Conservation (phyloP, 2,113 vertebrate genomes). For the Pachycephala philippinensis region DNA sequence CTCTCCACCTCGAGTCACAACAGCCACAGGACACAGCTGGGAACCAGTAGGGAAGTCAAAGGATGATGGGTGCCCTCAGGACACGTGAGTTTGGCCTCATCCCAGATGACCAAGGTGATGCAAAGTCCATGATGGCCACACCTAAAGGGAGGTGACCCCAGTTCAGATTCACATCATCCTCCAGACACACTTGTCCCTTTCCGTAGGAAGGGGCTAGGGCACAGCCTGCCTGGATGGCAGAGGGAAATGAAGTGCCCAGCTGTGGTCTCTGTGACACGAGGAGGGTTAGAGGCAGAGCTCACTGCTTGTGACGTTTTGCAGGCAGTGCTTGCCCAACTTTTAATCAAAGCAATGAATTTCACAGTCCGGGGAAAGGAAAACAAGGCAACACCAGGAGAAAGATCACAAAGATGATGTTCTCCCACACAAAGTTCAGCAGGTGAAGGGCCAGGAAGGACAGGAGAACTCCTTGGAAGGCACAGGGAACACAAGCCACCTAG, state of each 20-base stretch:
- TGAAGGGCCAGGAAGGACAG: neutral
- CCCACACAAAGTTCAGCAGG: neutral
- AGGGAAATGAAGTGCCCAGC: neutral
- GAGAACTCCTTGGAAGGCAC: neutral
- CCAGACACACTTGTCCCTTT: neutral
- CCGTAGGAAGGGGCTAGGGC: neutral
- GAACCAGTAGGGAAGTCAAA: neutral
- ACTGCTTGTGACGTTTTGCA: neutral
- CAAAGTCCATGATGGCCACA: neutral
- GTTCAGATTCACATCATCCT: neutral
- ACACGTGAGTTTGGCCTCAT: rapidly evolving
- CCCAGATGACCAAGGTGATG: neutral
- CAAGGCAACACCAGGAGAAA: neutral
- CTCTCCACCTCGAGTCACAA: neutral
- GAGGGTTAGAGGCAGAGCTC: neutral
- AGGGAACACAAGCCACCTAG: neutral
- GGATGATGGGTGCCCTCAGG: neutral
- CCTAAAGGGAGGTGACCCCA: neutral
- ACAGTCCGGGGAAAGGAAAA: neutral
- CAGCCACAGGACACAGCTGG: neutral
- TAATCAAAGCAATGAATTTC: neutral
- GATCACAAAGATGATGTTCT: neutral
- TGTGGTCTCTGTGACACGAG: neutral
- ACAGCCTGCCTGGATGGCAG: neutral
- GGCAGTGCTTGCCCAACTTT: neutral